Base-by-base conservation (phyloP, 2,888 invertebrate genomes). In the Brachypalpus laphriformis region DNA sequence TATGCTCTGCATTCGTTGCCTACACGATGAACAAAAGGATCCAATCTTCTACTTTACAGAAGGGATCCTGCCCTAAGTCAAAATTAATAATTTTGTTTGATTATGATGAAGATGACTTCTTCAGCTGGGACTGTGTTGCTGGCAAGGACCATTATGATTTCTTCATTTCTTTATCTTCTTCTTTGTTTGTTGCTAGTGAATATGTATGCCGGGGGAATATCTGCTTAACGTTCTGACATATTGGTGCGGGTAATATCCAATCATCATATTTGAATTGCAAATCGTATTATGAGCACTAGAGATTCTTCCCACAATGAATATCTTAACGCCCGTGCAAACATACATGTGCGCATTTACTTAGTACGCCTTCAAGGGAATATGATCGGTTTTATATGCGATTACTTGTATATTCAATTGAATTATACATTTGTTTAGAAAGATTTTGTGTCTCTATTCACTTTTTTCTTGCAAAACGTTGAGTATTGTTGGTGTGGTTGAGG, bases 201-300 rank as follows among this genome's bases (percentile, higher is more conserved):
- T 34, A 34, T 16, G 40, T 54, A 22, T 63, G 42, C 51, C 57
- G 25, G 8, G 7, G 28, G 66, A 70, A 49, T 80, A 70, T 66
- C 81, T 85, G 75, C 75, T 85, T 85, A 85, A 65, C 65, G 59
- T 81, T 81, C 81, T 85, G 85, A 85, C 85, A 80, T 85, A 85
- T 85, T 85, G 85, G 81, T 42, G 71, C 76, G 47, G 80, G 71
- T 81, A 85, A 75, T 81, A 85, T 85, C 81, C 85, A 85, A 81
- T 85, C 85, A 81, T 85, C 81, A 76, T 85, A 85, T 81, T 81
- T 85, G 76, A 85, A 85, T 85, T 85, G 85, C 81, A 85, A 85
- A 85, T 85, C 71, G 75, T 71, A 65, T 65, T 80, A 80, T 65
- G 54, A 25, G 63, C 65, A 59, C 57, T 63, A 34, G 14, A 31